Base-by-base conservation (phyloP, 2,113 vertebrate genomes). In the Campylomormyrus numenius region DNA sequence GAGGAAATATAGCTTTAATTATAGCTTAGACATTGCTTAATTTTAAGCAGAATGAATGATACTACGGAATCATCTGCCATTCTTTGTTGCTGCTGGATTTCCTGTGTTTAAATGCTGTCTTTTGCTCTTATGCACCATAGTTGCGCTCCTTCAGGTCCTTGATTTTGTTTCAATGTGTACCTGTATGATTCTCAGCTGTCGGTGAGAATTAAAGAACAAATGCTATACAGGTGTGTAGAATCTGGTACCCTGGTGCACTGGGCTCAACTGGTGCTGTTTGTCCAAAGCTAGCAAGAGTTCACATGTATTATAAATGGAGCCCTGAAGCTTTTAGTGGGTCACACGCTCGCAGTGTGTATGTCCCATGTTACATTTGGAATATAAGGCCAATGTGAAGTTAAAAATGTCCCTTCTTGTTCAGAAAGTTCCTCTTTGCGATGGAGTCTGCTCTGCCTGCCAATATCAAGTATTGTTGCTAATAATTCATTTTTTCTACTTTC, bases 1-100 rank as follows among this genome's bases (percentile, higher is more conserved):
- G 84, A 86, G 84, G 48, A 86, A 86, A 48, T 50, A 49, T 50
- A 86, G 84, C 84, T 86, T 86, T 86, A 86, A 86, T 49, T n/a
- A 13, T 50, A 86, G n/a, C 48, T 50, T 49, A 50, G 48, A 48
- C 48, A 49, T 27, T 48, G 45, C n/a, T 86, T 86, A 27, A 86
- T 50, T 50, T 86, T 48, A 50, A 49, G 45, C 84, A 86, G 21
- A 86, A 49, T 86, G 84, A 27, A 86, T 39, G 31, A 42, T 6
- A 80, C 74, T 42, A 42, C 4, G 35, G 35, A 42, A 80, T 17
- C 74, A 42, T 42, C 35, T 39, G 74, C 74, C 74, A 80, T 80
- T 80, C 35, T 42, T 80, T 19, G 31, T 80, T 80, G 74, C 74
- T 86, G 84, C 45, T 49, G n/a, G 10, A 49, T 31, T 50, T 50